Conservation (phyloP, 2,797 vertebrate species). For the Rhynchotus rufescens region DNA sequence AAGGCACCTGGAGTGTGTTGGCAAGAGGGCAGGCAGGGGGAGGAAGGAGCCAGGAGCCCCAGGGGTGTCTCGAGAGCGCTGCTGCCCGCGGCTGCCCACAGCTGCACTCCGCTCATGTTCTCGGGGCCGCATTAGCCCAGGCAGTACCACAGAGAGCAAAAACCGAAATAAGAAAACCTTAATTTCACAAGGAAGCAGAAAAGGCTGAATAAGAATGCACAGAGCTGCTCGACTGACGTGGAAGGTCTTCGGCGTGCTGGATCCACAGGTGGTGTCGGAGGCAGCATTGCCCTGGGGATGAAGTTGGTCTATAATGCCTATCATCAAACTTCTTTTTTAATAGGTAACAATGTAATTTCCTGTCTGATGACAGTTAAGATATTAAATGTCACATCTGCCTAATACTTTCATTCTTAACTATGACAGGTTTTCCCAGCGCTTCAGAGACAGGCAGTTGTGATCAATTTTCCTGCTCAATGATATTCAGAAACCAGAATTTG, state of each 20-base stretch:
- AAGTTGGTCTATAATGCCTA: neutral
- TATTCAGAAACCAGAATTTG: conserved; percentile 2
- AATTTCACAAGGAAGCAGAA: neutral
- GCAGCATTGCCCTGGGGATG: neutral
- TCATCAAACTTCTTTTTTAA: neutral
- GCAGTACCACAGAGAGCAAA: neutral
- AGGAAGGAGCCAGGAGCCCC: neutral
- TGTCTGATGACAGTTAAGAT: neutral
- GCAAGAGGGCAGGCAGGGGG: neutral
- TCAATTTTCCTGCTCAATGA: neutral
- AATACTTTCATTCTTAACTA: conserved; percentile 13
- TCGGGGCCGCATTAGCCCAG: neutral
- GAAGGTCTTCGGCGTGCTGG: neutral
- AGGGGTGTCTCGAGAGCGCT: neutral
- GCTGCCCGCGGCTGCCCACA: neutral
- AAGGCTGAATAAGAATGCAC: neutral
- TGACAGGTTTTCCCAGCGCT: conserved; percentile 17
- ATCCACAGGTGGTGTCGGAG: neutral
- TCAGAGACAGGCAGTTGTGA: neutral
- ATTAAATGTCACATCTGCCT: conserved; percentile 27
- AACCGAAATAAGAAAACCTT: neutral
- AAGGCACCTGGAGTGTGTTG: neutral
- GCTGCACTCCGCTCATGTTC: neutral
- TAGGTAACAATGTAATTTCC: neutral
- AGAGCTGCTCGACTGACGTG: accelerated